Conservation (phyloP, 2,888 invertebrate genomes). For the Heliconius aoede region DNA sequence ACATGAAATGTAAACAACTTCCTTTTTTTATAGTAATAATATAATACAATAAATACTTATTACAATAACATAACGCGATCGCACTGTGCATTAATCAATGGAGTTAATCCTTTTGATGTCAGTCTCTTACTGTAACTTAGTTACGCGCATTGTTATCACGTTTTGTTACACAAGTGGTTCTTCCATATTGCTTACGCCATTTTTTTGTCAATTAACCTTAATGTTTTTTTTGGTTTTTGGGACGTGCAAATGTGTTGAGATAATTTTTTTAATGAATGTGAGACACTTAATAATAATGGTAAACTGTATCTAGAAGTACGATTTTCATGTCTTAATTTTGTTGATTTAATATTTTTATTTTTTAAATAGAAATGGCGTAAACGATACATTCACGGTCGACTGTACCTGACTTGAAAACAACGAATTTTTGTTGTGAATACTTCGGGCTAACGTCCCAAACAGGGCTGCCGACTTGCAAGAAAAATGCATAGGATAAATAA, state of each 20-base stretch:
- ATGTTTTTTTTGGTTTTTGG: not conserved
- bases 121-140: constrained; percentile 26
- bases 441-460: constrained; percentile 53
- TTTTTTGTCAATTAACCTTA: not conserved
- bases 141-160: constrained; percentile 21
- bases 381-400: constrained; percentile 29
- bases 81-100: not conserved
- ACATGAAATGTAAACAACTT: not conserved
- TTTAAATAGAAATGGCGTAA: constrained; percentile 33
- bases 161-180: constrained; percentile 20
- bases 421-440: constrained; percentile 71
- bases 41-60: not conserved
- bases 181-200: constrained; percentile 31
- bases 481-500: not conserved
- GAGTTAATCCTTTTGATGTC: constrained; percentile 25
- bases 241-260: not conserved
- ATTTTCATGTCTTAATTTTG: not conserved
- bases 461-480: constrained; percentile 44
- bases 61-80: not conserved
- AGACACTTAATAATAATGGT: not conserved
- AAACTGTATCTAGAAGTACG: not conserved
- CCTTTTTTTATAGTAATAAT: constrained; percentile 14
- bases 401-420: constrained; percentile 58
- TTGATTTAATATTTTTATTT: not conserved
- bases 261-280: not conserved